Evolutionary conservation across 2,888 invertebrate species (phyloP).

Genomic region (Aphrophora alni): DNA sequence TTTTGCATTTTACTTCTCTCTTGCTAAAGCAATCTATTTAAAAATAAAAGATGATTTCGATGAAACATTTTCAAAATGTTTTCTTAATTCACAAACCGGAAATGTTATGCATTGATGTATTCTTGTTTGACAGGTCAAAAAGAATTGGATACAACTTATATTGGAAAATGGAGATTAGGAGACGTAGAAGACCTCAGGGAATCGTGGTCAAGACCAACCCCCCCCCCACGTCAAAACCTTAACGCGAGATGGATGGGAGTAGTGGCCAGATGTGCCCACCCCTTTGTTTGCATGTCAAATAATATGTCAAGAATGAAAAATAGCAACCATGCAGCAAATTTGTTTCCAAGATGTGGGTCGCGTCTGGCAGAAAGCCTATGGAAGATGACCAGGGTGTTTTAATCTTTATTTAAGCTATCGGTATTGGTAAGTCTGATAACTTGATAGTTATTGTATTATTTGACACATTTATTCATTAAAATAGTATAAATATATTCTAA

Average conservation of each 20-base stretch:
- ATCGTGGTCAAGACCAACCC: constrained; percentile 29
- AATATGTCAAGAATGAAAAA: constrained; percentile 33
- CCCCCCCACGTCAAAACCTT: constrained; percentile 19
- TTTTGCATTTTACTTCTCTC: too few species aligned
- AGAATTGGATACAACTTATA: not conserved
- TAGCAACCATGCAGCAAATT: constrained; percentile 25
- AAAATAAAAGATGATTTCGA: too few species aligned
- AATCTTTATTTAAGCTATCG: too few species aligned
- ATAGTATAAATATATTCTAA: too few species aligned
- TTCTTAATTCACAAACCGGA: too few species aligned
- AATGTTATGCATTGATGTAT: not conserved
- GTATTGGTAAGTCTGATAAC: too few species aligned
- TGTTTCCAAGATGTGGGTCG: not conserved
- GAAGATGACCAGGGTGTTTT: not conserved
- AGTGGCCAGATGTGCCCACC: constrained; percentile 7
- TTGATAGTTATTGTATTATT: too few species aligned
- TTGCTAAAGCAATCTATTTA: too few species aligned
- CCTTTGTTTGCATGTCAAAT: constrained; percentile 29
- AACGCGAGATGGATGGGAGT: constrained; percentile 24
- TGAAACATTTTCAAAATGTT: too few species aligned
- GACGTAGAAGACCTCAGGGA: not conserved
- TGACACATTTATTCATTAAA: too few species aligned
- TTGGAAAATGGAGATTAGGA: constrained; percentile 5
- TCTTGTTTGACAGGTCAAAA: not conserved
- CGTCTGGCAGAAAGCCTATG: not conserved